Evolutionary conservation across 2,888 invertebrate species (phyloP).

Genomic region (Trissonchulus latispiculum): DNA sequence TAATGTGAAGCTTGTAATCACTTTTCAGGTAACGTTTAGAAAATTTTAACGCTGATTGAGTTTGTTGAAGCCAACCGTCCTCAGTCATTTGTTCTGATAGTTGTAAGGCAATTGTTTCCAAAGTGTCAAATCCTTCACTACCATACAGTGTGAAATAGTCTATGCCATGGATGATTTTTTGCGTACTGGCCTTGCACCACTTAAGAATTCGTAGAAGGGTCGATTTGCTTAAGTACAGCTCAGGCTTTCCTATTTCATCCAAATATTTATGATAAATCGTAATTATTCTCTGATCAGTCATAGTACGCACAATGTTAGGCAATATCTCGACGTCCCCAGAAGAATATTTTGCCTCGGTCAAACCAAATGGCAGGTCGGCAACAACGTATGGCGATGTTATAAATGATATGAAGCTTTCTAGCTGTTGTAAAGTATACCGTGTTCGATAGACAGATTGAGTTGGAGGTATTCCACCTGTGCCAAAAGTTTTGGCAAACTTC

Average conservation of each 20-base stretch:
- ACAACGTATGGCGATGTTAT: conserved; percentile 7
- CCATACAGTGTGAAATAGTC: conserved; percentile 2
- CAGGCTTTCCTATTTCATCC: neutral
- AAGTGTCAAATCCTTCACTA: neutral
- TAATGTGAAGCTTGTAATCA: conserved; percentile 5
- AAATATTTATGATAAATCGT: neutral
- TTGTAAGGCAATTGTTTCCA: neutral
- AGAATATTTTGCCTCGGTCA: neutral
- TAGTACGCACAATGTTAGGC: neutral
- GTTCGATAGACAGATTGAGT: neutral
- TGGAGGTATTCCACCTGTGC: neutral
- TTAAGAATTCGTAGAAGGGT: neutral
- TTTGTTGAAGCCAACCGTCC: neutral
- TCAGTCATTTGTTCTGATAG: neutral
- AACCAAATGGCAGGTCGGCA: neutral
- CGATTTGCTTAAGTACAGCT: neutral
- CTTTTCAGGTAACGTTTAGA: neutral
- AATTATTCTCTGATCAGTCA: neutral
- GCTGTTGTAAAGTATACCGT: neutral
- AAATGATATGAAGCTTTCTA: neutral
- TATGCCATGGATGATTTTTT: neutral
- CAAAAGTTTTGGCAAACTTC: neutral
- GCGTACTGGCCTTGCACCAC: neutral
- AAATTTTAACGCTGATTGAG: neutral
- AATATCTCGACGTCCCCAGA: neutral